Percentiles rank a stretch among this genome's conserved stretches.
Conservation (phyloP, 1,140 invertebrate species). For the Physella acuta region DNA sequence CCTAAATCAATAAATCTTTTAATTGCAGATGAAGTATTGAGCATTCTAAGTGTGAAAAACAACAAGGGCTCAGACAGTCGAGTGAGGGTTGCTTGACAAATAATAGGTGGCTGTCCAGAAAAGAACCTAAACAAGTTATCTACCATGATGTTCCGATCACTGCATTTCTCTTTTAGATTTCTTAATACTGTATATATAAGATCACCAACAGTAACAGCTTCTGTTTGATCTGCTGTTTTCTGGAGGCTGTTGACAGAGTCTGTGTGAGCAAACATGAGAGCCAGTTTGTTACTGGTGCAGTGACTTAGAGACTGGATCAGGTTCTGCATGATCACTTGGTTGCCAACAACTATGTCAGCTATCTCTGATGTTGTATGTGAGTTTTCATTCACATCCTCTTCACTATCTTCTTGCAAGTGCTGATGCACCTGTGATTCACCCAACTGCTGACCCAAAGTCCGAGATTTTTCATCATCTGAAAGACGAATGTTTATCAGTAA, state of each 20-base stretch:
- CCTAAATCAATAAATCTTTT: slow-evolving; percentile 69
- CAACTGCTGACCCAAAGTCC: slow-evolving; percentile 23
- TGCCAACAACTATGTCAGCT: slow-evolving; percentile 54
- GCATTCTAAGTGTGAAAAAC: slow-evolving; percentile 73
- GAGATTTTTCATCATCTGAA: slow-evolving; percentile 51
- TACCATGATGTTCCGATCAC: slow-evolving; percentile 70
- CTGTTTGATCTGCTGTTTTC: slow-evolving; percentile 42
- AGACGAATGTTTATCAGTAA: slow-evolving; percentile 20
- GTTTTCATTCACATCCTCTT: not conserved
- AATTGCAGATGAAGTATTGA: slow-evolving; percentile 71
- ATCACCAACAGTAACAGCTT: slow-evolving; percentile 74
- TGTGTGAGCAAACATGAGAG: slow-evolving; percentile 49
- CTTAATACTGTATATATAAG: slow-evolving; percentile 80
- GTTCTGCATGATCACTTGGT: slow-evolving; percentile 73
- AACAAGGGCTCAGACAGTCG: slow-evolving; percentile 74
- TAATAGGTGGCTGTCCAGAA: slow-evolving; percentile 52
- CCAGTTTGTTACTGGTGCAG: slow-evolving; percentile 68
- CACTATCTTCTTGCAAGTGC: slow-evolving; percentile 21
- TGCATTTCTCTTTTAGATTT: slow-evolving; percentile 69
- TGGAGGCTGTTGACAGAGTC: slow-evolving; percentile 43
- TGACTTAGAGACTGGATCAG: slow-evolving; percentile 67
- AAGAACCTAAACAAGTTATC: slow-evolving; percentile 76
- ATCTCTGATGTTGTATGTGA: slow-evolving; percentile 23
- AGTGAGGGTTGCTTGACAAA: slow-evolving; percentile 37
- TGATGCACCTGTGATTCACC: slow-evolving; percentile 37